Percentiles rank a stretch among this genome's conserved stretches.
Evolutionary conservation across 1,140 invertebrate species (phyloP).

Genomic region (Brachionus rubens): DNA sequence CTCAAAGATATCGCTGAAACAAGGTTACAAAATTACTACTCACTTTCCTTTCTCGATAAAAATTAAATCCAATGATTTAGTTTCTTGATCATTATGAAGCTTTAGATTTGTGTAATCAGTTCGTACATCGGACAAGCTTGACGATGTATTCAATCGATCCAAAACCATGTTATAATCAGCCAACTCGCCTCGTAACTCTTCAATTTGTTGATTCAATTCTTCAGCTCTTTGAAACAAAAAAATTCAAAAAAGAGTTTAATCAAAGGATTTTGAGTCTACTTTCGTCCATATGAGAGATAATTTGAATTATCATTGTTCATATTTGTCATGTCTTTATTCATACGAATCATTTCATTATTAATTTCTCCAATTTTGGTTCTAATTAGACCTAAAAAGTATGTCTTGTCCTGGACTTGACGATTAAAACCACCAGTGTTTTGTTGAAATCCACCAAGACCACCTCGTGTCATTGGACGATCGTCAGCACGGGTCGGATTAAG

Average conservation of each 20-base stretch:
- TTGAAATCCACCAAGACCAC: conserved; percentile 44
- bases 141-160: conserved; percentile 27
- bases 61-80: conserved; percentile 22
- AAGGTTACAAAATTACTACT: background rate
- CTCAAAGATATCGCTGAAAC: no score
- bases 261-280: background rate
- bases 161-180: conserved; percentile 46
- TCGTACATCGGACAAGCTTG: conserved; percentile 25
- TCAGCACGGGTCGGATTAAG: conserved; percentile 22
- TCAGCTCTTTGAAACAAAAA: conserved; percentile 31
- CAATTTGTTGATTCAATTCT: conserved; percentile 41
- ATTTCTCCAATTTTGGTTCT: conserved; percentile 42
- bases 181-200: conserved; percentile 24
- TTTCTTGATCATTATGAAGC: conserved; percentile 43
- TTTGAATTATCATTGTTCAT: conserved; percentile 43
- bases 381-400: conserved; percentile 32
- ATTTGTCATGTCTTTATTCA: conserved; percentile 31
- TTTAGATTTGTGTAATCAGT: conserved; percentile 34
- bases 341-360: conserved; percentile 39
- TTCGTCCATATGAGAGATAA: conserved; percentile 39
- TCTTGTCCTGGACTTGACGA: conserved; percentile 44
- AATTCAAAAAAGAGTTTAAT: background rate
- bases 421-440: background rate
- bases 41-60: conserved; percentile 45
- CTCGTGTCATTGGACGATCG: conserved; percentile 42